Conservation (phyloP, 2,888 invertebrate species). For the Mallateleia sp. region DNA sequence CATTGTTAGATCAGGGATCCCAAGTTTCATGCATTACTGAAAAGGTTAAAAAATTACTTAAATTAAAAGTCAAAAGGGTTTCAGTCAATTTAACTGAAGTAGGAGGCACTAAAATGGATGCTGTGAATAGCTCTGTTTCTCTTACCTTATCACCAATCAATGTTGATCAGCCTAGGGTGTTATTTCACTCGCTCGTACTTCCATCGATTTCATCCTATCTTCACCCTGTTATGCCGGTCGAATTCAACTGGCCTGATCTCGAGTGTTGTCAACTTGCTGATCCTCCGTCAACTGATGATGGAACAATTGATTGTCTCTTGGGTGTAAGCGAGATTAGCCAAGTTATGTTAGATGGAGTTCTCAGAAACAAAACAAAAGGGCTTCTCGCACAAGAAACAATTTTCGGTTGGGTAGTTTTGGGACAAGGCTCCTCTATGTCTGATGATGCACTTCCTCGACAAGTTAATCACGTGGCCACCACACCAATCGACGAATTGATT, state of each 20-base stretch:
- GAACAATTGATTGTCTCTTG: background rate
- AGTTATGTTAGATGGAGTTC: background rate
- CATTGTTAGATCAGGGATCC: background rate
- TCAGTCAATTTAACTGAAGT: too few relatives aligned
- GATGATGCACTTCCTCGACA: background rate
- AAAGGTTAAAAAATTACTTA: background rate
- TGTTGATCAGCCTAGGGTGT: too few relatives aligned
- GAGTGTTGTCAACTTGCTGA: background rate
- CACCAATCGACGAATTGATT: background rate
- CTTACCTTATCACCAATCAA: too few relatives aligned
- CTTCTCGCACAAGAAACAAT: background rate
- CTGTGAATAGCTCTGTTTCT: too few relatives aligned
- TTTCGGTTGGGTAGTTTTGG: conserved; percentile 3
- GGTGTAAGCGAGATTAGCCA: background rate
- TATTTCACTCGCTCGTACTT: too few relatives aligned
- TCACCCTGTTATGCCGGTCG: too few relatives aligned
- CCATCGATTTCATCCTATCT: too few relatives aligned
- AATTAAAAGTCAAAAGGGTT: background rate
- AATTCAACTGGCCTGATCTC: background rate
- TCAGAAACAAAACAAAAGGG: background rate
- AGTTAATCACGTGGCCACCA: background rate
- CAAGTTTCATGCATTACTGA: background rate
- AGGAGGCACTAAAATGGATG: too few relatives aligned
- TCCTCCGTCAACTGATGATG: background rate
- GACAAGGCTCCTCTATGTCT: background rate